Evolutionary conservation across 2,113 vertebrate genomes (phyloP), one percentile per base, ranked within the genome.

Genomic region (Hemiscyllium ocellatum): DNA sequence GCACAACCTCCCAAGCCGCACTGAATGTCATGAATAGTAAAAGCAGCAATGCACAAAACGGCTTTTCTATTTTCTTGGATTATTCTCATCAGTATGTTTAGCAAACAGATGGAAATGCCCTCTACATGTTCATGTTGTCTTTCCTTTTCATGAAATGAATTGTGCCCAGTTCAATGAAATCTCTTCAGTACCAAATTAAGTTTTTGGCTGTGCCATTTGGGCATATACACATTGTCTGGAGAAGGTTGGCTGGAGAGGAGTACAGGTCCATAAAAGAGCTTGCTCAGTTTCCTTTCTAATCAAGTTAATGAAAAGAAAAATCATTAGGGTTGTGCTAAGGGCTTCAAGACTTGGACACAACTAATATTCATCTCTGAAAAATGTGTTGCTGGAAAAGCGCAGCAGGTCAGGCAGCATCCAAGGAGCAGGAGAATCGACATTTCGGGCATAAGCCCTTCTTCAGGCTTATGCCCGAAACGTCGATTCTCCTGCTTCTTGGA

Each of bases 1-100:
- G 94, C 69, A 95, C 94, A 72, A 33, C 94, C 29, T 95, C 24
- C 68, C 94, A 95, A 95, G 33, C 42, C 52, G 24, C 94, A 95
- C 7, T 72, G 69, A 17, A n/a, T 72, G 68, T 50, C 68, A 37
- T 95, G 68, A 95, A 95, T 95, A 72, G 37, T 95, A 76, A 95
- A 95, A 72, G 33, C 15, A 52, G 37, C 47, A 95, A 37, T 89
- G 91, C 22, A 47, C 93, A 95, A 72, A 72, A 52, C 13, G 24
- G 8, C 42, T 47, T 52, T 50, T 47, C 15, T 70, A 52, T 42
- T 29, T 95, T 72, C 68, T 24, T 47, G 20, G 6, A 8, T 68
- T 94, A 3, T 69, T 70, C 68, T 72, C 68, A 94, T 94, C 93
- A 47, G 24, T 70, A 72, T 69, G 68, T 95, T 95, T 29, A 72